Conservation (phyloP, 1,140 invertebrate genomes). For the Cherax quadricarinatus region DNA sequence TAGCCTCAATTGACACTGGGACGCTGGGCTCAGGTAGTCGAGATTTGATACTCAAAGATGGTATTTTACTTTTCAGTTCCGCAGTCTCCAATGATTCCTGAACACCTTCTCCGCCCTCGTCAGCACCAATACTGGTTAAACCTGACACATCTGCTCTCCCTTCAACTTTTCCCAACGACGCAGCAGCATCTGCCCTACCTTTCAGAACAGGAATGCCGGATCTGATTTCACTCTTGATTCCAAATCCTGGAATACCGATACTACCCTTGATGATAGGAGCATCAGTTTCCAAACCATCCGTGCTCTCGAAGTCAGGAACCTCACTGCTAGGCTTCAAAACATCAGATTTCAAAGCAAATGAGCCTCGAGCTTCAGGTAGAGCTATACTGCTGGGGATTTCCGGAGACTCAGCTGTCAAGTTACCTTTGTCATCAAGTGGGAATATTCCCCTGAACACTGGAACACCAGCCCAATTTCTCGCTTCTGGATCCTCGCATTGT, state of each 20-base stretch:
- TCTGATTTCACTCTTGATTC: background rate
- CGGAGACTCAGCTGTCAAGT: background rate
- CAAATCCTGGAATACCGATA: slow-evolving; percentile 15
- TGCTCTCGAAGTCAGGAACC: slow-evolving; percentile 9
- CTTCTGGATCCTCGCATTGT: background rate
- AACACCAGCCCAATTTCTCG: background rate
- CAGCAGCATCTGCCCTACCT: slow-evolving; percentile 14
- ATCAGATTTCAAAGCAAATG: slow-evolving; percentile 12
- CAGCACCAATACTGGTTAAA: background rate
- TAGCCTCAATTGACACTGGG: background rate
- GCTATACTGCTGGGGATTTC: background rate
- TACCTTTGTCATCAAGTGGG: background rate
- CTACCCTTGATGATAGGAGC: background rate
- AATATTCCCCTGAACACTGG: background rate
- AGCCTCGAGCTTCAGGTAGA: slow-evolving; percentile 30
- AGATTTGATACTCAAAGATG: background rate
- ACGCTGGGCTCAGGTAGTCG: background rate
- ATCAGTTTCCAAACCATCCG: background rate
- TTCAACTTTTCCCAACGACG: background rate
- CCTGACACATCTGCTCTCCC: background rate
- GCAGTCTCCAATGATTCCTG: background rate
- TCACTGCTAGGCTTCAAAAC: slow-evolving; percentile 19
- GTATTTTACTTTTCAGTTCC: slow-evolving; percentile 2
- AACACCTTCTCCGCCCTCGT: background rate
- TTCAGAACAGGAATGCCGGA: slow-evolving; percentile 23